Evolutionary conservation across 1,140 invertebrate species (phyloP).

Genomic region (Eupristina koningsbergeri): DNA sequence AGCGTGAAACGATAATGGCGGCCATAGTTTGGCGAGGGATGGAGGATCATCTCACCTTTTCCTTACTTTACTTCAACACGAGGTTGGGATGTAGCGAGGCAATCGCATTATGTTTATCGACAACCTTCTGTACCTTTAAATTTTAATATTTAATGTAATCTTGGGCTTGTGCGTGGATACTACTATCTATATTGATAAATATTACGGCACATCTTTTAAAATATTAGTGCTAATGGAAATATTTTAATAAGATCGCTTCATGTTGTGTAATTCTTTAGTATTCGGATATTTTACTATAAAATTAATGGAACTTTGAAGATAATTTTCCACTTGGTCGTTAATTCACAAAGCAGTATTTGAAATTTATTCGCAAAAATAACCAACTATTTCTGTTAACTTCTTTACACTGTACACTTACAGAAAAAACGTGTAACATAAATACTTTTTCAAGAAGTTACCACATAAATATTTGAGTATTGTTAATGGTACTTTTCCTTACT

Average conservation of each 20-base stretch:
- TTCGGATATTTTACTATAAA: neutral
- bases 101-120: neutral
- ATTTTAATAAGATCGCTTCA: neutral
- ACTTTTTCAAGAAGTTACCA: too few relatives aligned
- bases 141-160: neutral
- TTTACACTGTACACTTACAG: too few relatives aligned
- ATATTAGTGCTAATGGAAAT: neutral
- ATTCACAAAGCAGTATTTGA: too few relatives aligned
- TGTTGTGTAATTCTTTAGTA: neutral
- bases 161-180: neutral
- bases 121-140: neutral
- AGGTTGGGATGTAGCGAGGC: neutral
- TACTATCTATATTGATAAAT: neutral
- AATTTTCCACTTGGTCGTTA: neutral
- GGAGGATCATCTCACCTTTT: neutral
- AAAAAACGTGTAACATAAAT: too few relatives aligned
- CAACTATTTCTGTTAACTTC: too few relatives aligned
- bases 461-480: too few relatives aligned
- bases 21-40: neutral
- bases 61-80: neutral
- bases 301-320: neutral
- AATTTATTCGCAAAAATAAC: too few relatives aligned
- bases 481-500: too few relatives aligned
- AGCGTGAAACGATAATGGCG: constrained; percentile 1
- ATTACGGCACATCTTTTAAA: neutral